Base-by-base conservation (phyloP, 2,113 vertebrate species). In the Malaclemys terrapin region DNA sequence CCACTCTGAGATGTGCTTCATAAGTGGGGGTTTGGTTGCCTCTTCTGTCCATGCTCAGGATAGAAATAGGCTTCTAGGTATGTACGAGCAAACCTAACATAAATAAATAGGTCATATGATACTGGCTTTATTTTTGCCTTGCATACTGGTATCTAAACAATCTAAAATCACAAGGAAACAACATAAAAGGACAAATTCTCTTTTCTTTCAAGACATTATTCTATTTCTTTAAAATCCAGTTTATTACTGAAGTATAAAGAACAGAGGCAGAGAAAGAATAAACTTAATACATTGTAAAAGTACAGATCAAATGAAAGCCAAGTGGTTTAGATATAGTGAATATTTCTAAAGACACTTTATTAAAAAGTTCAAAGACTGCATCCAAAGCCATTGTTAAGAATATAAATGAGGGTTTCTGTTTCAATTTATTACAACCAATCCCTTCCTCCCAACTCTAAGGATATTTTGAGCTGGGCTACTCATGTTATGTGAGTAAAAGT, bases 161-260 rank as follows among this genome's bases (percentile, higher is more conserved):
- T 19, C 20, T 81, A 69, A 75, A 89, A 94, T 89, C 75, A n/a
- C 17, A 93, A 87, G 84, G 31, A 53, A 85, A 89, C 91, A 84
- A 88, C 89, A 72, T 6, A 88, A 16, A 86, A 93, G 62, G 52
- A 8, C 3, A 88, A 82, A 11, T 72, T 54, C 75, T 85, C 22
- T 9, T 9, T 20, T 87, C 94, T 53, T 47, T 82, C 13, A 69
- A 3, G 31, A 72, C 25, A 62, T 59, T 31, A 31, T 59, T 59
- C 57, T 29, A 29, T 62, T 62, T 62, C 57, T 29, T 62, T 62
- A 62, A 62, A 29, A 62, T 29, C 12, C 11, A 35, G 19, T 29
- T 35, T 87, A 59, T 86, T 87, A 52, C 5, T 25, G 4, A 88
- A 75, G 1, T 83, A 85, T 91, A 84, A 42, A 90, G 20, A 89